Conservation (phyloP, 2,888 invertebrate species). For the Drosophila sordidula region DNA sequence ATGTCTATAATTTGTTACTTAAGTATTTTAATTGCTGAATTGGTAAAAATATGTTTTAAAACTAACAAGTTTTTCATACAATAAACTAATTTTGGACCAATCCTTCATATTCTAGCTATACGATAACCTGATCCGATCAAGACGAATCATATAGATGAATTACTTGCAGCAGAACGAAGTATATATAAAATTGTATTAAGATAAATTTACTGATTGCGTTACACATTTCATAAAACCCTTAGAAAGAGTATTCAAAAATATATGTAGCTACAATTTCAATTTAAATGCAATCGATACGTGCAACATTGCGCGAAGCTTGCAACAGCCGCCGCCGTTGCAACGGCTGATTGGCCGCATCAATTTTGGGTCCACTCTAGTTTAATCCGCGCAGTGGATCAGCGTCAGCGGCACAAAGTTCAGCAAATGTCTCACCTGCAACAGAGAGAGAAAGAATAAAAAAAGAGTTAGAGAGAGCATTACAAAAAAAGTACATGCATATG, state of each 20-base stretch:
- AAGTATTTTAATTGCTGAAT: no score
- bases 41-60: no score
- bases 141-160: no score
- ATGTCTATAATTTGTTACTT: no score
- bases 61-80: no score
- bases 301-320: conserved; percentile 25
- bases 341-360: conserved; percentile 9
- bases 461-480: conserved; percentile 1
- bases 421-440: conserved; percentile 19
- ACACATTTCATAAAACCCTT: not conserved
- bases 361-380: conserved; percentile 9
- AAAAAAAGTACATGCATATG: not conserved
- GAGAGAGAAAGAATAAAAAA: conserved; percentile 5
- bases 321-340: conserved; percentile 9
- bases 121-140: no score
- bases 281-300: conserved; percentile 60
- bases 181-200: no score
- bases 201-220: no score
- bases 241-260: conserved; percentile 1
- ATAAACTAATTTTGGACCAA: no score
- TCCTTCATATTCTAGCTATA: no score
- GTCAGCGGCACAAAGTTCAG: conserved; percentile 36
- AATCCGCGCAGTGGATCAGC: conserved; percentile 24
- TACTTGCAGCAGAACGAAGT: no score
- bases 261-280: conserved; percentile 54